Conservation (phyloP, 2,888 invertebrate genomes). For the Torymus auratus region DNA sequence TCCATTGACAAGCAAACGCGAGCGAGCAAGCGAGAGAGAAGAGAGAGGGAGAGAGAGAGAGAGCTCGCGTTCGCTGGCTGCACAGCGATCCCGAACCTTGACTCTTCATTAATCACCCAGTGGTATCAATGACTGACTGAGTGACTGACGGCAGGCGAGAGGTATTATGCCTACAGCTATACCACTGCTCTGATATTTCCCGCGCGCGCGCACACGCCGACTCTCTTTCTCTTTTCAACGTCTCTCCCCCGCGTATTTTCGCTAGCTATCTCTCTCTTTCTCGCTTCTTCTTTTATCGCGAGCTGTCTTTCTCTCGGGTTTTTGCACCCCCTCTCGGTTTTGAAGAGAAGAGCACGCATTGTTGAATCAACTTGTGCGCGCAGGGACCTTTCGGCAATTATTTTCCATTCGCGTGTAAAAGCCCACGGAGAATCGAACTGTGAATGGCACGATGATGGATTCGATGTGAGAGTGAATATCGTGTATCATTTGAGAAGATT, state of each 20-base stretch:
- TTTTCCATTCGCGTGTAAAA: background rate
- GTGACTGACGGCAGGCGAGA: slow-evolving; percentile 65
- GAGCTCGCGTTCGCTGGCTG: slow-evolving; percentile 54
- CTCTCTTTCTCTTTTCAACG: slow-evolving; percentile 45
- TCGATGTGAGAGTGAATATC: no score
- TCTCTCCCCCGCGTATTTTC: slow-evolving; percentile 44
- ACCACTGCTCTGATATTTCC: slow-evolving; percentile 63
- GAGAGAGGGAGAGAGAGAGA: slow-evolving; percentile 31
- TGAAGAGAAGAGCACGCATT: background rate
- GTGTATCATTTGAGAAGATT: no score
- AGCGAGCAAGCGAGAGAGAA: slow-evolving; percentile 7
- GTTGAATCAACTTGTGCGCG: slow-evolving; percentile 17
- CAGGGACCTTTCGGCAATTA: slow-evolving; percentile 5
- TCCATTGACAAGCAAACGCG: slow-evolving; percentile 17
- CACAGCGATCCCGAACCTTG: slow-evolving; percentile 74
- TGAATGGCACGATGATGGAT: no score
- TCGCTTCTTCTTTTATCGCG: slow-evolving; percentile 26
- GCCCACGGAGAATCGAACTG: no score
- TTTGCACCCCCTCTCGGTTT: background rate
- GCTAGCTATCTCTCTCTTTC: slow-evolving; percentile 44
- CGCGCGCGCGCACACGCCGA: slow-evolving; percentile 24
- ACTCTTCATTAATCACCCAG: slow-evolving; percentile 76
- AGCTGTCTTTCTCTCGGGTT: slow-evolving; percentile 16
- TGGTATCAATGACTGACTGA: slow-evolving; percentile 76
- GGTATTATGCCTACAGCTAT: slow-evolving; percentile 69